phyloP scores from a whole-genome alignment of 2,888 invertebrate species.

The Tethea ocularis region DNA sequence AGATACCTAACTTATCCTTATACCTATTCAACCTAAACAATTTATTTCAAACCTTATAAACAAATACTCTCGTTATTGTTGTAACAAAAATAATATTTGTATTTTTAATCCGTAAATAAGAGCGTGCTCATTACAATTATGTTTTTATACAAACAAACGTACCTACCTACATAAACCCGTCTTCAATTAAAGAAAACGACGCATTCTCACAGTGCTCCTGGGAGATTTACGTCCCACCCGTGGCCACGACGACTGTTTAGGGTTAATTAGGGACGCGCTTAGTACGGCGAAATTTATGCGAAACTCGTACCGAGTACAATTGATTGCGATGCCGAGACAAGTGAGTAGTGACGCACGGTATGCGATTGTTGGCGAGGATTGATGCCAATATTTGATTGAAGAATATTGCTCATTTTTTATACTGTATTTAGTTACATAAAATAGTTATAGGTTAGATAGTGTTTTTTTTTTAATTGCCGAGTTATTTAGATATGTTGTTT shows the following conservation, averaged over 20 bases:
- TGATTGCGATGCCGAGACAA: conserved; percentile 45
- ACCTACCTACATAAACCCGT: conserved; percentile 43
- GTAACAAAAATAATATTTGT: background rate
- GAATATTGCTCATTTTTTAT: background rate
- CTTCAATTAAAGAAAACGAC: conserved; percentile 61
- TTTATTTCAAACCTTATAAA: background rate
- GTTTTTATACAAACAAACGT: conserved; percentile 31
- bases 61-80: background rate
- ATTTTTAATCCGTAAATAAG: conserved; percentile 1
- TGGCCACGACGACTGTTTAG: conserved; percentile 60
- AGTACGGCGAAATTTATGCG: conserved; percentile 65
- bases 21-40: no score
- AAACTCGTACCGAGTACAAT: conserved; percentile 53
- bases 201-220: conserved; percentile 51
- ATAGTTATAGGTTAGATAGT: no score
- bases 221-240: conserved; percentile 64
- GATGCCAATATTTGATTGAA: background rate
- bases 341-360: conserved; percentile 2
- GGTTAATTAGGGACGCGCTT: conserved; percentile 76
- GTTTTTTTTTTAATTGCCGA: no score
- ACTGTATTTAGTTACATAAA: background rate
- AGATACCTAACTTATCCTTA: no score
- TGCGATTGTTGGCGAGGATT: conserved; percentile 9
- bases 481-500: no score
- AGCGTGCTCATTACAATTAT: conserved; percentile 15